Base-by-base conservation (phyloP, 1,140 invertebrate genomes). In the Euura lappo region DNA sequence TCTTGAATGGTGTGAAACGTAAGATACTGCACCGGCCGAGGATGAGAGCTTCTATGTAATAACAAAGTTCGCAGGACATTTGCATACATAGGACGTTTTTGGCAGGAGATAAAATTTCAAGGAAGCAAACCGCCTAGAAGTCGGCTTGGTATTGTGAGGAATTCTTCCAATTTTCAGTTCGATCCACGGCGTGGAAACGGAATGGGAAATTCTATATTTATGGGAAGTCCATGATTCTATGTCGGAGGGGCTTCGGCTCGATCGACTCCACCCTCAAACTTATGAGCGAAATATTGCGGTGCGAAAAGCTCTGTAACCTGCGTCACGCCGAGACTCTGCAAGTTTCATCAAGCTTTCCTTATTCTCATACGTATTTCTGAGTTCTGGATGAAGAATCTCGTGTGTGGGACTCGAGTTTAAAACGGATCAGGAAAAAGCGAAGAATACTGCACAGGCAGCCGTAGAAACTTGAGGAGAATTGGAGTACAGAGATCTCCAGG, bases 141-240 rank as follows among this genome's bases (percentile, higher is more conserved):
- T 60, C 51, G 51, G 51, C 51, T 8, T n/a, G 51, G 51, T 6
- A 60, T 60, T 6, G 51, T 60, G 51, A n/a, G 8, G 51, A 60
- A 60, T 60, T 60, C 51, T 3, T 11, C 10, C 10, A 60, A 60
- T 60, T 60, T 60, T 60, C 51, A 60, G 6, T 6, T 11, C 51
- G 13, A 60, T 60, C 51, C 13, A 3, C 51, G 51, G 51, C 5
- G 51, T 8, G 10, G 8, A 60, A 60, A 60, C 51, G 51, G 51
- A n/a, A 60, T 60, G 51, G 51, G 13, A 60, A 60, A 60, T 60
- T 8, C 13, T n/a, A 60, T 60, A 60, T 60, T 60, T 60, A 60
- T 60, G 6, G 13, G 51, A n/a, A 11, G 6, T 60, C 13, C 51
- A 8, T 11, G 51, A 60, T 60, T 60, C 51, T n/a, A 3, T 60